A percentile compares a stretch with the other conserved stretches of the same genome.
Conservation (phyloP, 1,140 invertebrate genomes). For the Cyclargus thomasi region DNA sequence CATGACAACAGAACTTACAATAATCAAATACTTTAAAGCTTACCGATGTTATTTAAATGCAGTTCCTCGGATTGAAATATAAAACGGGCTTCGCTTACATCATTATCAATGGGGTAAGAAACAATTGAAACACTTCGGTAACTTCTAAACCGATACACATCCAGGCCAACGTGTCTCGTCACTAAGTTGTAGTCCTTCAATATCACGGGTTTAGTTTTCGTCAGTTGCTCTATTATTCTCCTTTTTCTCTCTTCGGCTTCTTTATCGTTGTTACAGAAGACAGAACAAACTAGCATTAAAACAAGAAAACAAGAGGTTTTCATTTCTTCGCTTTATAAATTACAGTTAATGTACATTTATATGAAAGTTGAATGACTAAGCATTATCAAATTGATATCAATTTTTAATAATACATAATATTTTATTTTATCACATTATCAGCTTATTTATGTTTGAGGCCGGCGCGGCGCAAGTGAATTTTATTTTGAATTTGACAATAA, state of each 20-base stretch:
- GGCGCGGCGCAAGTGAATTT: background rate
- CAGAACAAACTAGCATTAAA: conserved; percentile 50
- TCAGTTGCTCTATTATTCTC: conserved; percentile 56
- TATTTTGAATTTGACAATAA: background rate
- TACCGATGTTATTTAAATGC: conserved; percentile 67
- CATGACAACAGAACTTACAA: background rate
- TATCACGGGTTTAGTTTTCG: conserved; percentile 53
- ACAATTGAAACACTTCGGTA: conserved; percentile 66
- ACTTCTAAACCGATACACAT: conserved; percentile 64
- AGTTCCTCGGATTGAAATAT: conserved; percentile 63
- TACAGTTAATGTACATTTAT: background rate
- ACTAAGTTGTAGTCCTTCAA: conserved; percentile 57
- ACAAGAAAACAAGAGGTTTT: conserved; percentile 47
- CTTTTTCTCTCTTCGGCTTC: conserved; percentile 55
- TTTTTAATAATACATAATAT: background rate
- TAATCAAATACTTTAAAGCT: conserved; percentile 20
- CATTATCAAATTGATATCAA: background rate
- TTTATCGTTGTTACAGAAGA: conserved; percentile 42
- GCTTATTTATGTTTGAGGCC: background rate
- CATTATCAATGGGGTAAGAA: conserved; percentile 51
- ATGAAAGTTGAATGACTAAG: background rate
- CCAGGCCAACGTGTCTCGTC: conserved; percentile 55
- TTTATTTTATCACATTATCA: background rate
- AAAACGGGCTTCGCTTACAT: conserved; percentile 55
- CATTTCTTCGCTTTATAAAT: conserved; percentile 34